These are phyloP conservation scores for Eubucco bourcierii DNA, from an alignment of 2,113 vertebrate species.

Conservation along the genomic window DNA sequence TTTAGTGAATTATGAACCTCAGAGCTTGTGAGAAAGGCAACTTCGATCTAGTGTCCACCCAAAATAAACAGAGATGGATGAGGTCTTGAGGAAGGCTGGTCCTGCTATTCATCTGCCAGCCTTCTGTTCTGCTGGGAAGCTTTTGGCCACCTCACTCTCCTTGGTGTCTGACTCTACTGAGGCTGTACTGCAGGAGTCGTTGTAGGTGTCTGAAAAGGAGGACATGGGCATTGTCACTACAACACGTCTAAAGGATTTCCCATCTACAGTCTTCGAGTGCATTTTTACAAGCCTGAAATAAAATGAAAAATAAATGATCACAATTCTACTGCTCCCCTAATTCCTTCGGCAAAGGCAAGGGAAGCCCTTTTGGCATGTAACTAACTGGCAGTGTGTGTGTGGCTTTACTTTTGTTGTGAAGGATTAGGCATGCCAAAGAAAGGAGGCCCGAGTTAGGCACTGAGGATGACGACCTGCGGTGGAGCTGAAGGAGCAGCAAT, in stretches of 20 bases:
- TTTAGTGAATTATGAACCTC: constrained; percentile 40
- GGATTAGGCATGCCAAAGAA: neutral
- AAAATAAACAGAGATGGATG: constrained; percentile 22
- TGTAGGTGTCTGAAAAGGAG: constrained; percentile 80
- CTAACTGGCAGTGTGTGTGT: neutral
- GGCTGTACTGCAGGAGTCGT: constrained; percentile 77
- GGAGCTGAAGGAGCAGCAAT: neutral
- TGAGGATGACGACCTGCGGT: neutral
- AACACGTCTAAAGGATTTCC: neutral
- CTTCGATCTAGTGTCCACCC: constrained; percentile 52
- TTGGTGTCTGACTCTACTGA: constrained; percentile 78
- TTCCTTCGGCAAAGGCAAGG: neutral
- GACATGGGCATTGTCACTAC: constrained; percentile 3
- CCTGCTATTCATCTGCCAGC: constrained; percentile 70
- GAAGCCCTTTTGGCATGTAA: neutral
- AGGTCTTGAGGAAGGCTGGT: constrained; percentile 49
- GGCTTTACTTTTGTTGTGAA: neutral
- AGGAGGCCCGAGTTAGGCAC: neutral
- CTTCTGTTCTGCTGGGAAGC: constrained; percentile 76
- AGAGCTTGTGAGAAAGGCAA: constrained; percentile 58
- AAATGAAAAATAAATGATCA: neutral
- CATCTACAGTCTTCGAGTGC: neutral
- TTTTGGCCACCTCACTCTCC: constrained; percentile 66
- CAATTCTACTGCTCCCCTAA: neutral
- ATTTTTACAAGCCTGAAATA: neutral